A percentile compares a stretch with the other conserved stretches of the same genome.
Evolutionary conservation across 1,140 invertebrate species (phyloP).

Genomic region (Drosophila asahinai): DNA sequence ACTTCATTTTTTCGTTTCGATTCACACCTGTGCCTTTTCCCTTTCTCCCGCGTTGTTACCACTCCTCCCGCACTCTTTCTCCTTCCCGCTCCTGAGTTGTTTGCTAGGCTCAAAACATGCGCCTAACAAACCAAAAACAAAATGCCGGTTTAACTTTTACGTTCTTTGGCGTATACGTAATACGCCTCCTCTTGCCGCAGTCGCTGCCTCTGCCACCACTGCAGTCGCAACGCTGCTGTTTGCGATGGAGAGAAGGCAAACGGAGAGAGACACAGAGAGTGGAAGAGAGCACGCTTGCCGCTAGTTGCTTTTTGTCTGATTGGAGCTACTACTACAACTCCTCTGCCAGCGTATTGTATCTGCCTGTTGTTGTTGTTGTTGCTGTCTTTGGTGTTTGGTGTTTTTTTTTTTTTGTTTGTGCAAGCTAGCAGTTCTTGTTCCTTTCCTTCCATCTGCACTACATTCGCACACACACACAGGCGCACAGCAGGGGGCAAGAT

Average conservation of each 20-base stretch:
- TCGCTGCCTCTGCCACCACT: not conserved
- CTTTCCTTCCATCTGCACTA: slow-evolving; percentile 46
- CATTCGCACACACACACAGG: slow-evolving; percentile 36
- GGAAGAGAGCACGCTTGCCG: slow-evolving; percentile 57
- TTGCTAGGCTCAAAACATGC: slow-evolving; percentile 55
- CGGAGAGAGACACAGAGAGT: slow-evolving; percentile 38
- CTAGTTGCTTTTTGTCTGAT: slow-evolving; percentile 52
- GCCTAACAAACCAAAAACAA: slow-evolving; percentile 47
- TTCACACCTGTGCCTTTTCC: slow-evolving; percentile 1
- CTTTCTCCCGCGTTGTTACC: not conserved
- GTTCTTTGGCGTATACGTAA: slow-evolving; percentile 74
- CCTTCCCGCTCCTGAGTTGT: slow-evolving; percentile 8
- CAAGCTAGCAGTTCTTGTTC: slow-evolving; percentile 62
- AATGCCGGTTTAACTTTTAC: slow-evolving; percentile 72
- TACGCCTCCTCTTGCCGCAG: slow-evolving; percentile 23
- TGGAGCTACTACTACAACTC: slow-evolving; percentile 34
- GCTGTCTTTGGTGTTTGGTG: slow-evolving; percentile 29
- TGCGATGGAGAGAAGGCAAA: slow-evolving; percentile 24
- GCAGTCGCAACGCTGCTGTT: slow-evolving; percentile 10
- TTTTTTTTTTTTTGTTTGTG: slow-evolving; percentile 45
- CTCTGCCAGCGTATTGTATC: slow-evolving; percentile 8
- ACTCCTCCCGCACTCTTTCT: not conserved
- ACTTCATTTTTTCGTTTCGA: not conserved
- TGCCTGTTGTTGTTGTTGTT: slow-evolving; percentile 19
- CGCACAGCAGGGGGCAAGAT: not conserved